Base-by-base conservation (phyloP, 1,140 invertebrate species). In the Ceratina calcarata region DNA sequence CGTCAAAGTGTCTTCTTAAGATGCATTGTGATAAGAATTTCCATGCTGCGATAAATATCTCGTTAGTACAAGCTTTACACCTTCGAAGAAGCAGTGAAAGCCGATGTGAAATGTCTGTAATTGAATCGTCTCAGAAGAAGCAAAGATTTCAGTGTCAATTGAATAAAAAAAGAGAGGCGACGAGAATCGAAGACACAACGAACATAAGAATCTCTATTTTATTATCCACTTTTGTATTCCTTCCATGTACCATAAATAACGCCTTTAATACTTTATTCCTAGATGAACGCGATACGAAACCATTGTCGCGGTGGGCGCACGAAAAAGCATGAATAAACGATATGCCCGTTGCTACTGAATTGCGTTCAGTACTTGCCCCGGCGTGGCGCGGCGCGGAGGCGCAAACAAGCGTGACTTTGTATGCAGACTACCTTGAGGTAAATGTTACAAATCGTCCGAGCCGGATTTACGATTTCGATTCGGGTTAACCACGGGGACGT, bases 401-500 rank as follows among this genome's bases (percentile, higher is more conserved):
- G 53, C 55, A 69, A 60, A 57, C 71, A 53, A 27, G 6, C 71
- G 24, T 45, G 45, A 67, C 27, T 58, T 24, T 49, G 22, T 68
- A 24, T 8, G 53, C 16, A 16, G 74, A 22, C 64, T 58, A 51
- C 55, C 74, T 61, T 22, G 58, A 53, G 22, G 24, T 24, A 71
- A 71, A 71, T 57, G 60, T 61, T 64, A 72, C 67, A 68, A 82
- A 79, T 86, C 67, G n/a, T 80, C 73, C 73, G 22, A 27, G 69
- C 12, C 58, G 76, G 45, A 85, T 86, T 85, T 83, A 86, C 73
- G 81, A 81, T 86, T 76, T 78, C 64, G 82, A 86, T 86, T 86
- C 77, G 73, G 73, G 69, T 57, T 76, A 82, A 75, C 74, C 74
- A 79, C 66, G 68, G 75, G 74, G 69, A 85, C 78, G 80, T 82